Evolutionary conservation across 1,140 invertebrate genomes (phyloP), one percentile per base, ranked within the genome.

Genomic region (Monomorium pharaonis): DNA sequence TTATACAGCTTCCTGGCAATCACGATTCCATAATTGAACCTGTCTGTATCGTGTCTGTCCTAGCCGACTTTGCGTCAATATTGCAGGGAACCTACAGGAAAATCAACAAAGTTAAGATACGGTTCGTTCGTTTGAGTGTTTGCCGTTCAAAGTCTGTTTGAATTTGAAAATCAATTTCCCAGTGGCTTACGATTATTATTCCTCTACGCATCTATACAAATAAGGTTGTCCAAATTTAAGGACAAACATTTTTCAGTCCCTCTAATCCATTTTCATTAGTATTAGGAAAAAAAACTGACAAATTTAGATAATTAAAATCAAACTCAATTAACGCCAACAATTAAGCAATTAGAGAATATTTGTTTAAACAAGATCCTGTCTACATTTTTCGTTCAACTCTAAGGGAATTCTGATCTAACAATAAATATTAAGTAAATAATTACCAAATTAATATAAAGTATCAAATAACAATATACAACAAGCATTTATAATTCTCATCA

Each of bases 101-200:
- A 16, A 24, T 74, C 37, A 74, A 83, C 51, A 83, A 47, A 83
- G 67, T 74, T 74, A 72, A 74, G 78, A 72, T 58, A 72, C 67
- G 16, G 37, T 56, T 47, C 7, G 65, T 72, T 81, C 12, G 67
- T 44, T n/a, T n/a, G 4, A n/a, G 7, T 24, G 21, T 37, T 21
- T 69, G 49, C 24, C n/a, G 10, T 33, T 47, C 16, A 37, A n/a
- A 7, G 37, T 1, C n/a, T 27, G 16, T 58, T 44, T 42, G 47
- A 72, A 44, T 16, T 44, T 33, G 18, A 56, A 30, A 72, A 60
- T 83, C 51, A 72, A 74, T 83, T 74, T 74, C 37, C 24, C 37
- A 12, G 18, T 72, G 24, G 14, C 16, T 72, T 33, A 30, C 18
- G 12, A 27, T 81, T 72, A 51, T 72, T 56, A 70, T 72, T 72